A percentile compares a stretch with the other conserved stretches of the same genome.
phyloP scores from a whole-genome alignment of 2,797 vertebrate genomes.

The Sarcoramphus papa region DNA sequence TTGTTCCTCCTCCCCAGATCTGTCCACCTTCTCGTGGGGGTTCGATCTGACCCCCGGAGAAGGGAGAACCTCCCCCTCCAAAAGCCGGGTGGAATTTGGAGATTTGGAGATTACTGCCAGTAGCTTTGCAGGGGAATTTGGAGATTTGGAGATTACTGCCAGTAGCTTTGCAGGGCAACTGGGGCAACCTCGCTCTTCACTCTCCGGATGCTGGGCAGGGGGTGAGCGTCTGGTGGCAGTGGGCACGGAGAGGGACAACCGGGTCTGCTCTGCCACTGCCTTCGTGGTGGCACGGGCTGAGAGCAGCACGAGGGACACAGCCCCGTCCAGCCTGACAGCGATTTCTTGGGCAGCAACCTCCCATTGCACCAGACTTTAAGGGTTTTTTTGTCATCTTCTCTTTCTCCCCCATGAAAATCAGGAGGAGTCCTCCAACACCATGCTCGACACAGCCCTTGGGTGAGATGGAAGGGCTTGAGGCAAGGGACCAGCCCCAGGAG shows the following conservation, averaged over 20 bases:
- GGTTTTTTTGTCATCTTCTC: background rate
- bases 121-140: constrained; percentile 32
- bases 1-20: background rate
- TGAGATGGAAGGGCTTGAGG: background rate
- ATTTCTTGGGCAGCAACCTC: background rate
- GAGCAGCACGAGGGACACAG: background rate
- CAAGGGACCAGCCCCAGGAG: background rate
- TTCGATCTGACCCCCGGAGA: background rate
- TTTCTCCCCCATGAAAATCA: background rate
- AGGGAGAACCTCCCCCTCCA: background rate
- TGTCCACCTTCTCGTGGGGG: background rate
- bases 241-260: background rate
- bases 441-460: background rate
- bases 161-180: background rate
- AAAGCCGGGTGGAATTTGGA: constrained; percentile 16
- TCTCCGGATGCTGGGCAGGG: background rate
- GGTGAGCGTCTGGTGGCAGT: background rate
- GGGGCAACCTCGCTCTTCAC: background rate
- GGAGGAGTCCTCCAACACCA: background rate
- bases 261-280: background rate
- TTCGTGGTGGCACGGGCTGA: background rate
- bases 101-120: constrained; percentile 22
- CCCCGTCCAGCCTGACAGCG: background rate
- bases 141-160: background rate
- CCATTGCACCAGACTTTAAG: background rate